Evolutionary conservation across 2,113 vertebrate genomes (phyloP).

Genomic region (Ploceus nigricollis): DNA sequence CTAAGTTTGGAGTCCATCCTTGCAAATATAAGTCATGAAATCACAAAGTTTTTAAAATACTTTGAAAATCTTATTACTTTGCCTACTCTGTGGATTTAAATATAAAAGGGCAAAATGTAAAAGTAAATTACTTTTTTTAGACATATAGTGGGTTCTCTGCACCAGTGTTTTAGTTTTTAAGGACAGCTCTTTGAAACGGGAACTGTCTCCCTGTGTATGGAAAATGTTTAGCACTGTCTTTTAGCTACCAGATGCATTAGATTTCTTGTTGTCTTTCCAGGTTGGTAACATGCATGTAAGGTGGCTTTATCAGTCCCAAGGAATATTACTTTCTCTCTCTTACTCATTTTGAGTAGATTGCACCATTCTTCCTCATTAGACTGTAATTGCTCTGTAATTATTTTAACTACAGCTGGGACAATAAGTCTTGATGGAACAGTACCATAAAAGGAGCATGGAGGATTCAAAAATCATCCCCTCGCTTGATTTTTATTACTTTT

Average conservation of each 20-base stretch:
- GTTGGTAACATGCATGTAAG: background rate
- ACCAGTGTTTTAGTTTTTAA: background rate
- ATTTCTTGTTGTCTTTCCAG: background rate
- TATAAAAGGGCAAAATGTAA: background rate
- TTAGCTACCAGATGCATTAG: background rate
- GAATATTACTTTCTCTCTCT: background rate
- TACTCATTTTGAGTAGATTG: background rate
- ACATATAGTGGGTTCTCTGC: background rate
- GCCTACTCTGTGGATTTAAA: background rate
- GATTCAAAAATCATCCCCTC: background rate
- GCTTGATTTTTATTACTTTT: slow-evolving; percentile 3
- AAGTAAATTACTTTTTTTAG: background rate
- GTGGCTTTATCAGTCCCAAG: background rate
- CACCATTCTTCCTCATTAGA: slow-evolving; percentile 21
- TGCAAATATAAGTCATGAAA: background rate
- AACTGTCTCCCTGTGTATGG: background rate
- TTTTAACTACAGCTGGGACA: slow-evolving; percentile 24
- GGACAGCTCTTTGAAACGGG: background rate
- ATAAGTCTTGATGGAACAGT: slow-evolving; percentile 28
- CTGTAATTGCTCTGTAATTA: slow-evolving; percentile 37
- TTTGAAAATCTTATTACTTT: background rate
- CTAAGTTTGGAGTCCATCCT: background rate
- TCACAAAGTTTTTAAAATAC: background rate
- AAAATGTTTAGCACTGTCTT: background rate
- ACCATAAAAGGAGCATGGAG: background rate